A percentile compares a stretch with the other conserved stretches of the same genome.
Conservation (phyloP, 2,113 vertebrate species). For the Carettochelys insculpta region DNA sequence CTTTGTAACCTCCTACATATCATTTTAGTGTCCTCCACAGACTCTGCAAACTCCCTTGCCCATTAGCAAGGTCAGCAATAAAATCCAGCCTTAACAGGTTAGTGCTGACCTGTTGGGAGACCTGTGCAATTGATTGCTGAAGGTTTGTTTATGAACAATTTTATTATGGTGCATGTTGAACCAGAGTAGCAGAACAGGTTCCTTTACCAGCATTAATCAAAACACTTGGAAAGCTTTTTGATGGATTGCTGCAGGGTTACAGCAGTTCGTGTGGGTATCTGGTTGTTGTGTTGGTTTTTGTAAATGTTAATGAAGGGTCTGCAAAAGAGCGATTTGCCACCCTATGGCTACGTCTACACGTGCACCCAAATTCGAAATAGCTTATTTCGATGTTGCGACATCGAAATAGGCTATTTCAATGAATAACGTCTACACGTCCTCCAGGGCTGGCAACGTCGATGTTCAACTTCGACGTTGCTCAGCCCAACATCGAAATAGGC, state of each 20-base stretch:
- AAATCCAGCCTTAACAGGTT: neutral
- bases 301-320: conserved; percentile 41
- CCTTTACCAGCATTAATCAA: conserved; percentile 51
- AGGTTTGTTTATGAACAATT: conserved; percentile 10
- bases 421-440: no score
- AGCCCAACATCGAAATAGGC: no score
- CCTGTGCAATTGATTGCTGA: conserved; percentile 6
- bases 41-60: neutral
- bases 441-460: no score
- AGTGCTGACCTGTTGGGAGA: conserved; percentile 7
- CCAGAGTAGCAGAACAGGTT: conserved; percentile 22
- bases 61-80: neutral
- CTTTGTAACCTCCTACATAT: neutral
- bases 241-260: conserved; percentile 56
- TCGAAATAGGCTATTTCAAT: no score
- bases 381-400: no score
- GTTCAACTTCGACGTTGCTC: no score
- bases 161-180: conserved; percentile 22
- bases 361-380: no score
- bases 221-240: conserved; percentile 58
- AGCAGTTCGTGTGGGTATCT: conserved; percentile 25
- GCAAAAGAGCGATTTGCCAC: conserved; percentile 48
- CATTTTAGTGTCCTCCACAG: neutral
- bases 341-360: no score
- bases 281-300: conserved; percentile 9